Conservation (phyloP, 1,140 invertebrate genomes). For the Drosophila repletoides region DNA sequence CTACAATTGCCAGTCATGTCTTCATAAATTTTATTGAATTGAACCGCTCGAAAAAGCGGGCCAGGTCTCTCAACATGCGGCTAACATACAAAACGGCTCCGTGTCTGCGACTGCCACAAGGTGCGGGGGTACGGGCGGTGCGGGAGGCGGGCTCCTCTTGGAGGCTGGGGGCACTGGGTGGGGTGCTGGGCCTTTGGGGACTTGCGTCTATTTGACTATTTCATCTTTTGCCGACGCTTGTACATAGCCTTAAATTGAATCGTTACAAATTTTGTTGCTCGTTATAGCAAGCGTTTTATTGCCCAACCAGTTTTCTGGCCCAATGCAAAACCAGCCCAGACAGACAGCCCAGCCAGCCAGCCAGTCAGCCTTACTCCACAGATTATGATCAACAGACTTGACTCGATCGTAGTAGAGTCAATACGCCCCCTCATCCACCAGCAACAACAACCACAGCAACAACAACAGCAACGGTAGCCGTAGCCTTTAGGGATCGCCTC, state of each 20-base stretch:
- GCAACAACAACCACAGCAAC: too few relatives aligned
- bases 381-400: constrained; percentile 61
- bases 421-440: constrained; percentile 22
- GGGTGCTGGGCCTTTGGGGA: constrained; percentile 18
- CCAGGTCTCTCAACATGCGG: constrained; percentile 67
- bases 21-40: constrained; percentile 80
- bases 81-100: constrained; percentile 69
- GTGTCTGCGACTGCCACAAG: constrained; percentile 16
- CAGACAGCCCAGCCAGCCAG: neutral
- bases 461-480: constrained; percentile 29
- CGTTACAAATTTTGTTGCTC: constrained; percentile 81
- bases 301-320: constrained; percentile 65
- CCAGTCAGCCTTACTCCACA: constrained; percentile 18
- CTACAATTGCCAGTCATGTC: constrained; percentile 80
- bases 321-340: constrained; percentile 53
- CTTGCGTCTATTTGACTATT: constrained; percentile 71
- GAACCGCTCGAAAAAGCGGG: constrained; percentile 44
- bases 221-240: constrained; percentile 79
- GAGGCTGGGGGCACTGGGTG: neutral
- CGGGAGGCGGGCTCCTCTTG: neutral
- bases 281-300: constrained; percentile 81
- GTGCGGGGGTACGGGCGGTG: neutral
- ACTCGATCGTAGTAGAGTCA: constrained; percentile 14
- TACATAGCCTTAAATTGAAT: constrained; percentile 80
- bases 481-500: constrained; percentile 36